phyloP scores from a whole-genome alignment of 2,113 vertebrate genomes.

The Hepsetus odoe region DNA sequence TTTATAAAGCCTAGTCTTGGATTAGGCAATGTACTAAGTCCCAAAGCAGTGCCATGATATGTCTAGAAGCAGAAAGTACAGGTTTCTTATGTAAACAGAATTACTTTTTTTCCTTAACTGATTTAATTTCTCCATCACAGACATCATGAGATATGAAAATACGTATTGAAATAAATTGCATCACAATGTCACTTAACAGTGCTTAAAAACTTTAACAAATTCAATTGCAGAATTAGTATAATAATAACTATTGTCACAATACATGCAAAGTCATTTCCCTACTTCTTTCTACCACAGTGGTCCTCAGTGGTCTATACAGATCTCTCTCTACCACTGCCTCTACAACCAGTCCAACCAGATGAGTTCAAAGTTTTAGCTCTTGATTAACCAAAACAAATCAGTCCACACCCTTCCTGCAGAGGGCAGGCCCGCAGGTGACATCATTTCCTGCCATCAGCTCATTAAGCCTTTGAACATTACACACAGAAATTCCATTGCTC shows the following conservation, averaged over 20 bases:
- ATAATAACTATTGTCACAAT: too few relatives aligned
- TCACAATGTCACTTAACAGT: background rate
- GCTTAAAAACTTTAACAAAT: too few relatives aligned
- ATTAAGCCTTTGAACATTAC: slow-evolving; percentile 22
- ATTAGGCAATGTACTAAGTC: too few relatives aligned
- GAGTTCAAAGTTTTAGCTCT: slow-evolving; percentile 16
- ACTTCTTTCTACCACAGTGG: background rate
- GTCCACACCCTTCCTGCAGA: slow-evolving; percentile 49
- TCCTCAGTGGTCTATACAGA: background rate
- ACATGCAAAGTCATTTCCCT: background rate
- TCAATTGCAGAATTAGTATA: too few relatives aligned
- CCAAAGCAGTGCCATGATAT: background rate
- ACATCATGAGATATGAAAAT: too few relatives aligned
- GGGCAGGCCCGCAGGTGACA: slow-evolving; percentile 35
- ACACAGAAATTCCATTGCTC: slow-evolving; percentile 4
- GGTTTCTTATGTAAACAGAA: background rate
- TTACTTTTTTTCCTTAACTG: background rate
- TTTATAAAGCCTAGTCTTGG: background rate
- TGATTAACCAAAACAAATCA: slow-evolving; percentile 48
- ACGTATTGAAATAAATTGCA: background rate
- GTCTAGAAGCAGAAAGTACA: too few relatives aligned
- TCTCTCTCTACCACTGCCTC: background rate
- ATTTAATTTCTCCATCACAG: background rate
- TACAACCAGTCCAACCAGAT: background rate
- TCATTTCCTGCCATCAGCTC: slow-evolving; percentile 32